Evolutionary conservation across 2,797 vertebrate genomes (phyloP).

Genomic region (Sebastes jordani): DNA sequence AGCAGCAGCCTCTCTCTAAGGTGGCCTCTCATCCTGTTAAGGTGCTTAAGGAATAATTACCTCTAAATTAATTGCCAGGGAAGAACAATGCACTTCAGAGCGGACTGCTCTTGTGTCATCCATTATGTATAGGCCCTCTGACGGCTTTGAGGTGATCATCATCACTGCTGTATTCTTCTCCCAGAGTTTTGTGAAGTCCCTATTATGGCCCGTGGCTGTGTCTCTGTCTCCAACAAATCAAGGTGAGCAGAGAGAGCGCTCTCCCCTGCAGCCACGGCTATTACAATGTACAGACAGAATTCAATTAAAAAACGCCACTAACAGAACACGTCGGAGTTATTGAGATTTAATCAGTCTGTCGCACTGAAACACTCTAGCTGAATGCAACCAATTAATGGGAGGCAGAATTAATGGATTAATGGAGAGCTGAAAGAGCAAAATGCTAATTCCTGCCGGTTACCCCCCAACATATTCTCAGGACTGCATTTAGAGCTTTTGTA

Average conservation of each 20-base stretch:
- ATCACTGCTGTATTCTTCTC: slow-evolving; percentile 54
- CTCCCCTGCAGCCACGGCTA: slow-evolving; percentile 24
- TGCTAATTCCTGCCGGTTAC: slow-evolving; percentile 46
- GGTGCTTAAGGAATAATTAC: slow-evolving; percentile 71
- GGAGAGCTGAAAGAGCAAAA: slow-evolving; percentile 56
- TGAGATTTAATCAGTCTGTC: slow-evolving; percentile 61
- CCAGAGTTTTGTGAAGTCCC: slow-evolving; percentile 63
- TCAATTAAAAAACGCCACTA: slow-evolving; percentile 64
- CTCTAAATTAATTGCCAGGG: slow-evolving; percentile 73
- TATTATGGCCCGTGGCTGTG: slow-evolving; percentile 67
- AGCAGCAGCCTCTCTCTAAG: slow-evolving; percentile 23
- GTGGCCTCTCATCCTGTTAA: slow-evolving; percentile 54
- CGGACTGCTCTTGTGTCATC: slow-evolving; percentile 59
- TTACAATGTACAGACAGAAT: slow-evolving; percentile 51
- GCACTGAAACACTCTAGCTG: slow-evolving; percentile 30
- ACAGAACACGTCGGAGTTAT: slow-evolving; percentile 39
- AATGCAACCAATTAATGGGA: slow-evolving; percentile 61
- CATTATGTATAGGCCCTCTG: slow-evolving; percentile 68
- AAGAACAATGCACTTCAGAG: slow-evolving; percentile 68
- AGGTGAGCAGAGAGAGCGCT: slow-evolving; percentile 53
- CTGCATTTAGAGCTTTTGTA: slow-evolving; percentile 26
- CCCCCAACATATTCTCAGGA: slow-evolving; percentile 14
- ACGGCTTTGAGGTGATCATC: slow-evolving; percentile 73
- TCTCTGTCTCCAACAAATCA: slow-evolving; percentile 63
- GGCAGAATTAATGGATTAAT: slow-evolving; percentile 61